Conservation (phyloP, 2,797 vertebrate genomes). For the Corythornis leucogaster region DNA sequence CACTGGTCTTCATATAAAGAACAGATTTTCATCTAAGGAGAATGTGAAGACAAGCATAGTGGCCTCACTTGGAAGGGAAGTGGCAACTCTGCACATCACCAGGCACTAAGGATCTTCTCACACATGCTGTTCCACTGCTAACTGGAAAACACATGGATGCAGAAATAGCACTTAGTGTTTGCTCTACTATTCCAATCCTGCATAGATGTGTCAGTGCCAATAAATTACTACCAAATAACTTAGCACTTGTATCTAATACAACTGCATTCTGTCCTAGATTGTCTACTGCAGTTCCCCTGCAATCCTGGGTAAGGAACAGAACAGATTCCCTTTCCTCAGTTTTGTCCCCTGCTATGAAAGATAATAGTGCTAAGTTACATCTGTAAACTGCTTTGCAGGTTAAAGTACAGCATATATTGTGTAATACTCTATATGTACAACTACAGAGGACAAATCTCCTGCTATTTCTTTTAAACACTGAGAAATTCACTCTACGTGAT, state of each 20-base stretch:
- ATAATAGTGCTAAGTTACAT: not conserved
- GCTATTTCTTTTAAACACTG: not conserved
- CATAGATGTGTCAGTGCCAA: not conserved
- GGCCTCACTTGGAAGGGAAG: not conserved
- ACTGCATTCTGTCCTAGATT: not conserved
- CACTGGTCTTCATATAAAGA: not conserved
- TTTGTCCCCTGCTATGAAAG: not conserved
- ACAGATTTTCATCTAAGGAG: not conserved
- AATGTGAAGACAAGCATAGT: not conserved
- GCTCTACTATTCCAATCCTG: not conserved
- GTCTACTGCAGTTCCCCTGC: not conserved
- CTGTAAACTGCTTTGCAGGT: not conserved
- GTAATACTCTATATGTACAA: not conserved
- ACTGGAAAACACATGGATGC: not conserved
- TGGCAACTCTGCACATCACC: not conserved
- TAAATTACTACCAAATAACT: not conserved
- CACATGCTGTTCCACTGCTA: not conserved
- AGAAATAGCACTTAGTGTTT: not conserved
- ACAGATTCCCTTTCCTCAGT: not conserved
- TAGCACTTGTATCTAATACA: not conserved
- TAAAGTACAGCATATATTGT: not conserved
- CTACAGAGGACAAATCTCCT: not conserved
- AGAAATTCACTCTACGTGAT: not conserved
- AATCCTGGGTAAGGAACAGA: not conserved
- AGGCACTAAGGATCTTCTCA: not conserved